Conservation (phyloP, 2,888 invertebrate genomes). For the Eilema sororculum region DNA sequence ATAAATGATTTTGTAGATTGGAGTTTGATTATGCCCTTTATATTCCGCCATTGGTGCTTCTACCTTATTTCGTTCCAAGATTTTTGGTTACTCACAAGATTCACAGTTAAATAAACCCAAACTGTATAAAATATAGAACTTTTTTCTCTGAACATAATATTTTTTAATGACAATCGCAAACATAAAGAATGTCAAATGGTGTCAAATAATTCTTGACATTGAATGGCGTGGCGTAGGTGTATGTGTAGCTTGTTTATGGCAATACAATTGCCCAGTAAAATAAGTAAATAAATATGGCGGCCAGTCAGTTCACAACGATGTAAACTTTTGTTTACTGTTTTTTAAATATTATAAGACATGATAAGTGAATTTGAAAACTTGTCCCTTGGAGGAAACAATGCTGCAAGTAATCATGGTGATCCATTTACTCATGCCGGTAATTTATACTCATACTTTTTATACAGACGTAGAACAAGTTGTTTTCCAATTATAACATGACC, state of each 20-base stretch:
- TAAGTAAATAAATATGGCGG: constrained; percentile 85
- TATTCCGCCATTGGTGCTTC: too few relatives aligned
- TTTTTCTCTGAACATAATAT: neutral
- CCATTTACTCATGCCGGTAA: constrained; percentile 83
- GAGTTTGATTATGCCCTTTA: too few relatives aligned
- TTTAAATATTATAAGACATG: constrained; percentile 78
- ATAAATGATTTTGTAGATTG: too few relatives aligned
- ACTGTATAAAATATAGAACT: neutral
- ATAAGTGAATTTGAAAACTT: constrained; percentile 87
- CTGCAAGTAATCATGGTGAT: constrained; percentile 83
- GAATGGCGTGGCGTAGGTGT: constrained; percentile 14
- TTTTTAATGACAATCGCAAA: too few relatives aligned
- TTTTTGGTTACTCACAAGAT: too few relatives aligned
- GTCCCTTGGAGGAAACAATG: constrained; percentile 84
- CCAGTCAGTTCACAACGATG: constrained; percentile 77
- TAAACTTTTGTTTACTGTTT: constrained; percentile 84
- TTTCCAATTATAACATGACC: constrained; percentile 79
- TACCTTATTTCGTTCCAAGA: too few relatives aligned
- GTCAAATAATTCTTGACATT: constrained; percentile 14
- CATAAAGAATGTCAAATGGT: neutral
- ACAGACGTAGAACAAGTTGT: constrained; percentile 74
- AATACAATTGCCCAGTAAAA: constrained; percentile 10
- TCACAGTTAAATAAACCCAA: neutral
- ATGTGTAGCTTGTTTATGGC: too few relatives aligned
- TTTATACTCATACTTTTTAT: constrained; percentile 44